Evolutionary conservation across 2,113 vertebrate genomes (phyloP).

Genomic region (Carassius gibelio): DNA sequence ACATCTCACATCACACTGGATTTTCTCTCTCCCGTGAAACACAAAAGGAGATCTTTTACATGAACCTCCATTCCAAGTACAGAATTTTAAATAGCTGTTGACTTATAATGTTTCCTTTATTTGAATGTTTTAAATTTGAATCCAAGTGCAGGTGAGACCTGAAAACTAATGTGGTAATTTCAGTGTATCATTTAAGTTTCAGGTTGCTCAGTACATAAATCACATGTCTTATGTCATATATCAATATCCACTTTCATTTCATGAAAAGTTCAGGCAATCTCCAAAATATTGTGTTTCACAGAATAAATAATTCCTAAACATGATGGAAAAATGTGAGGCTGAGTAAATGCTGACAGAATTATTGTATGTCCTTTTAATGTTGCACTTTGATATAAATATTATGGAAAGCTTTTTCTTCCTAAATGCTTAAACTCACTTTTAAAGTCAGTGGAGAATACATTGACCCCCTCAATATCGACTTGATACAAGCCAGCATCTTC

Average conservation of each 20-base stretch:
- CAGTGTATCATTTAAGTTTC: neutral
- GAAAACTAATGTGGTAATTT: neutral
- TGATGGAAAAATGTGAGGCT: neutral
- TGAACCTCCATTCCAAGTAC: neutral
- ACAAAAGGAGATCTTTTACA: neutral
- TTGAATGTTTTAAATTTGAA: neutral
- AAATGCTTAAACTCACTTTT: constrained; percentile 68
- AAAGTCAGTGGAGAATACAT: constrained; percentile 85
- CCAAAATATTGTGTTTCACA: no score
- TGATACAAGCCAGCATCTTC: constrained; percentile 88
- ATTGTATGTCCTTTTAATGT: no score
- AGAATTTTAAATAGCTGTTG: neutral
- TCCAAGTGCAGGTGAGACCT: neutral
- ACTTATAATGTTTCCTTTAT: neutral
- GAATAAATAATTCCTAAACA: neutral
- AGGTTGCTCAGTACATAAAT: neutral
- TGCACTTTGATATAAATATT: no score
- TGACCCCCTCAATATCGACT: constrained; percentile 81
- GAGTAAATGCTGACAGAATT: neutral
- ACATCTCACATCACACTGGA: no score
- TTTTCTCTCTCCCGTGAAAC: no score
- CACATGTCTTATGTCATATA: neutral
- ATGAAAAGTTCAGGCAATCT: no score
- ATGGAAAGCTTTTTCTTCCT: no score
- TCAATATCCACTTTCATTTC: neutral